Evolutionary conservation across 2,113 vertebrate genomes (phyloP), one percentile per base, ranked within the genome.

Genomic region (Vulpes ferrilata): DNA sequence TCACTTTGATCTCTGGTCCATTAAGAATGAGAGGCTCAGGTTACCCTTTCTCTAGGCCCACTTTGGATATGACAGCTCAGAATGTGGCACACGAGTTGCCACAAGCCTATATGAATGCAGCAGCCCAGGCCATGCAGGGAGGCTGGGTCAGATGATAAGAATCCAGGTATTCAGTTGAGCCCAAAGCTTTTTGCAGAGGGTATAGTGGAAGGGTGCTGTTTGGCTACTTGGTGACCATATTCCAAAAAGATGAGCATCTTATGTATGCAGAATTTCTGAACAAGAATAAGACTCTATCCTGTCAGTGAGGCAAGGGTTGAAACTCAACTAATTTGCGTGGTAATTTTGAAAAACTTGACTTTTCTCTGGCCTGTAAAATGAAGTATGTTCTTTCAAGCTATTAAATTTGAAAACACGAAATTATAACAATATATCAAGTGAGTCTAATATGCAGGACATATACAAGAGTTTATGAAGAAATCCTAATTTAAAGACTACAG

Each of bases 381-480:
- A 79, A 80, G 32, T 19, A 69, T 62, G 53, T 55, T 35, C 48
- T 93, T 60, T n/a, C 38, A 86, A 85, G 12, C 27, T 59, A n/a
- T 71, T 51, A 78, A 51, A n/a, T 84, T n/a, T 65, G 32, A 71
- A 88, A 88, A 88, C 83, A 60, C 2, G 80, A 30, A 89, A 80
- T 35, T 81, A 82, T 7, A 93, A 62, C 4, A 60, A 27, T 20
- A 78, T 71, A 69, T 80, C 57, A 13, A 69, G 5, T 38, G 19
- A 87, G 4, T 79, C 27, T 80, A 92, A 55, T 62, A 95, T 23
- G 0, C 60, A 86, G 69, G 57, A 92, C 16, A 67, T 30, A 60
- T 1, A n/a, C 19, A 94, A 94, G 15, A 27, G 60, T 86, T 94
- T 89, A 35, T 76, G 38, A 94, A 86, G 30, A 92, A 84, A 22